A percentile compares a stretch with the other conserved stretches of the same genome.
Evolutionary conservation across 2,113 vertebrate genomes (phyloP).

Genomic region (Gadus macrocephalus): DNA sequence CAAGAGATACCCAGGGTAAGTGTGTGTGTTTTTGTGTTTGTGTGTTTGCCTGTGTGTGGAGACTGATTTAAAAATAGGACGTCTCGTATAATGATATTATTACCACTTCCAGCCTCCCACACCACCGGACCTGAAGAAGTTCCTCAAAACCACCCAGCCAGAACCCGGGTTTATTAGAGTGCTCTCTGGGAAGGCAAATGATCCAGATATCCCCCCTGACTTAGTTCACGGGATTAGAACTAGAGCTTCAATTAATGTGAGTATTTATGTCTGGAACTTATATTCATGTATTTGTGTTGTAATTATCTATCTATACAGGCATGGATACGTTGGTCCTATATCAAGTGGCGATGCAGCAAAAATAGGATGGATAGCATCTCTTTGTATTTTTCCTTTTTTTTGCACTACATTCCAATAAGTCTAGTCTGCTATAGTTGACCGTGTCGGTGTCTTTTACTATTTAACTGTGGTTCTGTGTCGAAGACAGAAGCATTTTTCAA

Average conservation of each 20-base stretch:
- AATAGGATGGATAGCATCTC: no score
- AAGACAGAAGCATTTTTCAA: no score
- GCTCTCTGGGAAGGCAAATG: conserved; percentile 77
- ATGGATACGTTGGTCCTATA: no score
- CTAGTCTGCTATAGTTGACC: no score
- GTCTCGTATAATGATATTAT: background rate
- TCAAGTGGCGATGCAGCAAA: no score
- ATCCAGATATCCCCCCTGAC: conserved; percentile 72
- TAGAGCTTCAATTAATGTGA: conserved; percentile 64
- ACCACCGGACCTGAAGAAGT: conserved; percentile 72
- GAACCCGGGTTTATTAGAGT: conserved; percentile 69
- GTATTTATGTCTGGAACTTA: conserved; percentile 9
- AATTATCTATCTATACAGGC: no score
- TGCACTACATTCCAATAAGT: no score
- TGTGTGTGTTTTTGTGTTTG: background rate
- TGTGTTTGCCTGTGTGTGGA: background rate
- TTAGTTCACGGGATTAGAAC: conserved; percentile 76
- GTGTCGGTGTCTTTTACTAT: no score
- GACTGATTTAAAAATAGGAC: background rate
- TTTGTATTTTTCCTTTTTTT: no score
- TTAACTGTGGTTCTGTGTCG: no score
- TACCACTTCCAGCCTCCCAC: conserved; percentile 70
- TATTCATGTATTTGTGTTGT: no score
- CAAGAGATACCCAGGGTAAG: conserved; percentile 73
- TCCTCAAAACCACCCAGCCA: conserved; percentile 69